Base-by-base conservation (phyloP, 2,888 invertebrate species). In the Notodonta dromedarius region DNA sequence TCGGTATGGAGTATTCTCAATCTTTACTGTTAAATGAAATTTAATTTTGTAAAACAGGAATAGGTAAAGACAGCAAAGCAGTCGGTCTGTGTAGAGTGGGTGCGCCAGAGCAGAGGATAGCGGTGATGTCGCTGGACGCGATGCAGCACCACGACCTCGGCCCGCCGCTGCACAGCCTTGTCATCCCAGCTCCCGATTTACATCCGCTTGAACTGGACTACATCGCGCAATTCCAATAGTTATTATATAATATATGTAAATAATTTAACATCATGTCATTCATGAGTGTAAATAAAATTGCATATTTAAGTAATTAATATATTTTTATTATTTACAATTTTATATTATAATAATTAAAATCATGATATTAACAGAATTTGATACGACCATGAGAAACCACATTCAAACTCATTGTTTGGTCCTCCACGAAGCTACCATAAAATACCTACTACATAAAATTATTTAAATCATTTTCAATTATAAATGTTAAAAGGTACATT, bases 191-290 rank as follows among this genome's bases (percentile, higher is more conserved):
- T 51, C 94, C 96, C 71, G 88, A 91, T 64, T 93, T 99, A 85
- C 99, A 99, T 94, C 98, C 98, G 11, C 88, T 99, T 46, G 99
- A 99, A 94, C 86, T 94, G 60, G 98, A 99, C 85, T 99, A 97
- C 95, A 90, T 99, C 61, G 88, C 94, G 72, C 96, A 96, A 83
- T 97, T 95, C 86, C 63, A 94, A 86, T 88, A 60, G 63, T 64
- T 75, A 58, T n/a, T n/a, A n/a, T n/a, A n/a, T n/a, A 69, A 67
- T 66, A 54, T 61, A 57, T 32, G 5, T 50, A 0, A 16, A n/a
- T n/a, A 7, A 14, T 24, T 32, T 35, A 16, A 50, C 16, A 24
- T 24, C 24, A 50, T 54, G 13, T 13, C 5, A 16, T 6, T 44
- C 51, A 42, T 40, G 48, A 35, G 52, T 13, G 9, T 13, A 76